Evolutionary conservation across 2,797 vertebrate species (phyloP).

Genomic region (Gymnopithys bicolor): DNA sequence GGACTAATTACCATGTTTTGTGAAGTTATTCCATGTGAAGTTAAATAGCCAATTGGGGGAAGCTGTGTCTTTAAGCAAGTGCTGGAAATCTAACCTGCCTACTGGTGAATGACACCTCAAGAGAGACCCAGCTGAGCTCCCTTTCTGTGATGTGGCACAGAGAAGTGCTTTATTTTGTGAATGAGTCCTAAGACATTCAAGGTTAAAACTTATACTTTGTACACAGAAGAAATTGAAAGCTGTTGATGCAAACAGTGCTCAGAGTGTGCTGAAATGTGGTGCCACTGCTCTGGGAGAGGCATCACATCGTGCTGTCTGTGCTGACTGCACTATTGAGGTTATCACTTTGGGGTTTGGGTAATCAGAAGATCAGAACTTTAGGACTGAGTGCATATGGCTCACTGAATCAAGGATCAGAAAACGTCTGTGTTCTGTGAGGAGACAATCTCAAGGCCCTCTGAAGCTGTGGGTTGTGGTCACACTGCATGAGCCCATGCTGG

Average conservation of each 20-base stretch:
- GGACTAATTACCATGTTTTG: not conserved
- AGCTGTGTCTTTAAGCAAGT: not conserved
- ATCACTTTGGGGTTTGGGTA: not conserved
- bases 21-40: not conserved
- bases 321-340: not conserved
- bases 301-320: not conserved
- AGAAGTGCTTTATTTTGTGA: not conserved
- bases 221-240: not conserved
- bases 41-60: not conserved
- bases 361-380: not conserved
- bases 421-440: not conserved
- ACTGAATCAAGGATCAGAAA: not conserved
- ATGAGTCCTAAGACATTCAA: not conserved
- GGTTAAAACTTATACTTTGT: not conserved
- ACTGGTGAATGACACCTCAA: not conserved
- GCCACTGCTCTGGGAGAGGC: not conserved
- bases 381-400: not conserved
- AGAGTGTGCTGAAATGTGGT: rapidly evolving
- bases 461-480: not conserved
- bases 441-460: not conserved
- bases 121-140: not conserved
- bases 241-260: rapidly evolving
- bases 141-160: not conserved
- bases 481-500: not conserved
- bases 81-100: not conserved